Base-by-base conservation (phyloP, 1,140 invertebrate genomes). In the Cotesia typhae region DNA sequence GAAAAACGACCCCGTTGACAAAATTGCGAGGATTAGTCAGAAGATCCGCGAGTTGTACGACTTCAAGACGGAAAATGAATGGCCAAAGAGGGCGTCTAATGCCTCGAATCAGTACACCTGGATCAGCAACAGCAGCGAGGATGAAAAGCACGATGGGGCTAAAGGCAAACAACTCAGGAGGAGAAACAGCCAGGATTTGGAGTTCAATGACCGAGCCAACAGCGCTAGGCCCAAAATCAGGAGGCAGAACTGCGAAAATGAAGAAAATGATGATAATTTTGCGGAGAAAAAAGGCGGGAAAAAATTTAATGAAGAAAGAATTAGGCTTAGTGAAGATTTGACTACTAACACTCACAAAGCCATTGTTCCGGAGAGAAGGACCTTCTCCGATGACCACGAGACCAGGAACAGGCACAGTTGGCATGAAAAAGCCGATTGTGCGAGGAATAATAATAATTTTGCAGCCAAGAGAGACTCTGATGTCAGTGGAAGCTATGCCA, bases 1-100 rank as follows among this genome's bases (percentile, higher is more conserved):
- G 9, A 73, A 63, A 4, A 37, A 61, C 0, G 77, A 79, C 0
- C 36, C 75, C 9, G 55, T 47, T 6, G 77, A 79, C 1, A 72
- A 70, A 63, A 72, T 70, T 0, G 70, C 64, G 20, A 61, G 72
- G 1, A 66, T 83, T 2, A 83, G 71, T 3, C 79, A 83, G 59
- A 76, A 80, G 20, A 79, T 84, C 59, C 73, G 76, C 52, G 83
- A 84, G 35, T 59, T 84, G 0, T 84, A 84, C 66, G 82, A 84
- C 52, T 80, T 84, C 38, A 81, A 83, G 55, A 83, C 76, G 5
- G 83, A 84, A 17, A 80, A 78, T 35, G 82, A 84, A 37, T 81
- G 80, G 78, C 79, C 81, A 9, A 78, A 79, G 28, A 77, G 78
- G 6, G 60, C 63, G 20, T 65, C 70, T 3, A 68, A 74, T 6